Evolutionary conservation across 1,140 invertebrate species (phyloP), one percentile per base, ranked within the genome.

Genomic region (Globodera ellingtonae): DNA sequence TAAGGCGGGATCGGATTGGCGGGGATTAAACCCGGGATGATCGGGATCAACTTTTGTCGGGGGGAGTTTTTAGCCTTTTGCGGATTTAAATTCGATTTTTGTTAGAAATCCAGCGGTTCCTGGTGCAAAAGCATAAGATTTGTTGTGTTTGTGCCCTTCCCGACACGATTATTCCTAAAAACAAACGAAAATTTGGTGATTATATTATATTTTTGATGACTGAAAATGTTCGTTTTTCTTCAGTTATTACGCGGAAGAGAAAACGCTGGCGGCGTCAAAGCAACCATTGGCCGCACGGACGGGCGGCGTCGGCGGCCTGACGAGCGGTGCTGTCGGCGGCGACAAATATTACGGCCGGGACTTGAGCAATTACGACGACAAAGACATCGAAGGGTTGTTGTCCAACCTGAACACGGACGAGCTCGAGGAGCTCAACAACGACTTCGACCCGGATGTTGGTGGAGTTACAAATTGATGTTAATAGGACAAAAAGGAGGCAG

Each of bases 391-490:
- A 90, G 94, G 95, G 85, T 91, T 99, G n/a, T 91, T 99, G 83
- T 92, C 94, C 62, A 95, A 98, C 89, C 92, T 99, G 70, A 94
- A 96, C 78, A 92, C 94, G 18, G 97, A 98, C 90, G 97, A 99
- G 91, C 93, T 99, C 72, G 96, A 96, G 86, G 94, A 98, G 90
- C 92, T 99, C 80, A 96, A 96, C 85, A 96, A 95, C 91, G 97
- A 99, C 93, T 96, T 98, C 81, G 97, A 99, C 92, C 97, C 97
- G 84, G 97, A 99, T 92, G 96, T 98, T 92, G 95, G 95, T 83
- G 46, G 48, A 75, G 9, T 79, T 84, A 69, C 79, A 79, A 72
- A 13, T 35, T 72, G 72, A 35, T 73, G 73, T 79, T 71, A 67
- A 75, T 78, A 47, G 5, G 69, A 76, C 50, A 50, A 75, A 35